Conservation (phyloP, 2,888 invertebrate genomes). For the Drosophila imparisetae region DNA sequence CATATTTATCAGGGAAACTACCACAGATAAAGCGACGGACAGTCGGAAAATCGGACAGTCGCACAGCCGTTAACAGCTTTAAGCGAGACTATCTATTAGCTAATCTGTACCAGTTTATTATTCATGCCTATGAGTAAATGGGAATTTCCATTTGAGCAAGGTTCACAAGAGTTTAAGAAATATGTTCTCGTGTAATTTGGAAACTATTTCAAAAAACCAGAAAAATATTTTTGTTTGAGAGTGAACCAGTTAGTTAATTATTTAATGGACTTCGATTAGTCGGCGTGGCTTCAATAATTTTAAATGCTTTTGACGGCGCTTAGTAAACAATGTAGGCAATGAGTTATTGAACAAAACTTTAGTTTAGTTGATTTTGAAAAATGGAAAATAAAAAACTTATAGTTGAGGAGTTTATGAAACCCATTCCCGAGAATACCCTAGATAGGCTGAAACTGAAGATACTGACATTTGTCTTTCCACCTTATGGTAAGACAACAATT, state of each 20-base stretch:
- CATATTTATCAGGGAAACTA: constrained; percentile 18
- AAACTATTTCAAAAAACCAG: background rate
- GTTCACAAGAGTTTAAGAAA: background rate
- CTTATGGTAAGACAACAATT: background rate
- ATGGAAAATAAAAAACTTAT: background rate
- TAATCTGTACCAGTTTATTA: constrained; percentile 8
- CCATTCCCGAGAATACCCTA: background rate
- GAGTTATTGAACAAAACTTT: background rate
- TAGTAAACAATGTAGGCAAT: too few species aligned
- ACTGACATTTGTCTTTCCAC: background rate
- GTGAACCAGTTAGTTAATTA: background rate
- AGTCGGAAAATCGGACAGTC: background rate
- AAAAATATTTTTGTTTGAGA: background rate
- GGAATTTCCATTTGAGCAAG: constrained; percentile 1
- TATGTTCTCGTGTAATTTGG: background rate
- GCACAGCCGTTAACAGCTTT: constrained; percentile 3
- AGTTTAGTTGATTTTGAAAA: background rate
- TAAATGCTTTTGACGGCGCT: background rate
- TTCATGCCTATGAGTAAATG: background rate
- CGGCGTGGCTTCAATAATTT: background rate
- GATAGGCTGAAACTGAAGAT: background rate
- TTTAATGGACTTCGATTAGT: background rate
- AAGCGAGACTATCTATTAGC: constrained; percentile 3
- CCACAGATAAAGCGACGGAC: background rate
- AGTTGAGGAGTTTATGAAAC: background rate